phyloP scores from a whole-genome alignment of 2,113 vertebrate genomes.

The Lagopus muta region DNA sequence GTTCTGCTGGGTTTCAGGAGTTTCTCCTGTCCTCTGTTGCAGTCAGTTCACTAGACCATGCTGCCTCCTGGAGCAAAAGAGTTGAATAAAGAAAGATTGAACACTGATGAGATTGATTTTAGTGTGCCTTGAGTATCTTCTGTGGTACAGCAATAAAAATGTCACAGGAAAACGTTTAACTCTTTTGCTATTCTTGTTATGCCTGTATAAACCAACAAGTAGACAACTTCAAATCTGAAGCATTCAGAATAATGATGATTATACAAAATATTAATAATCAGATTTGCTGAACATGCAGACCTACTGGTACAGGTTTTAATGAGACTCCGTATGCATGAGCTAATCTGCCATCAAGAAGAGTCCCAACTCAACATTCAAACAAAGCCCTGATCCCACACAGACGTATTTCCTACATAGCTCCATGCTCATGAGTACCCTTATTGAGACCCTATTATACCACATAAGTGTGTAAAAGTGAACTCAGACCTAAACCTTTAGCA shows the following conservation, averaged over 20 bases:
- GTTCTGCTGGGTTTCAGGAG: not conserved
- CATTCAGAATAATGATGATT: constrained; percentile 19
- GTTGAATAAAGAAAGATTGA: constrained; percentile 26
- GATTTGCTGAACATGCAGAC: not conserved
- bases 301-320: not conserved
- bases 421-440: not conserved
- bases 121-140: not conserved
- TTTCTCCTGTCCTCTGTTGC: constrained; percentile 25
- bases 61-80: constrained; percentile 67
- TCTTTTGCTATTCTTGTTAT: not conserved
- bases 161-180: not conserved
- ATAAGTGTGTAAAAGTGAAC: not conserved
- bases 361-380: not conserved
- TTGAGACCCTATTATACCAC: not conserved
- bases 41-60: constrained; percentile 48
- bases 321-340: not conserved
- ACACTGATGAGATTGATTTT: not conserved
- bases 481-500: not conserved
- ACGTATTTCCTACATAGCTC: not conserved
- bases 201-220: not conserved
- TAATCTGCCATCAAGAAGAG: not conserved
- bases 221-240: not conserved
- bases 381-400: not conserved
- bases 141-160: not conserved
- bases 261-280: constrained; percentile 44